Conservation (phyloP, 2,888 invertebrate genomes). For the Cantharis rufa region DNA sequence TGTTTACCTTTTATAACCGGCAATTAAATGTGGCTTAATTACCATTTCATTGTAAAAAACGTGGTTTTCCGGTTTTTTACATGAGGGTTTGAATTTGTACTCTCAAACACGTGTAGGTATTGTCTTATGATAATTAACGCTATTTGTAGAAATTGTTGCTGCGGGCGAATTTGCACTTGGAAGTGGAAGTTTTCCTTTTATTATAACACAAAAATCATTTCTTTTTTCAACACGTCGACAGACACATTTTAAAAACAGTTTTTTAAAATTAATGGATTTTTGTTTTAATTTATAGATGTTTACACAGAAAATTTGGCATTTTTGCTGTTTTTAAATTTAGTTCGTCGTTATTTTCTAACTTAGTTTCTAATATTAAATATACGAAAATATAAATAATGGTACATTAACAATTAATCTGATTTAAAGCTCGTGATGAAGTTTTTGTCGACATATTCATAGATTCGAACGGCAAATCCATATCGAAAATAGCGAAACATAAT, state of each 20-base stretch:
- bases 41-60: not conserved
- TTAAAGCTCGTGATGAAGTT: not conserved
- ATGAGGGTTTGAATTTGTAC: not conserved
- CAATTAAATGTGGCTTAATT: not conserved
- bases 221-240: not conserved
- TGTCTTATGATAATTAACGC: slow-evolving; percentile 7
- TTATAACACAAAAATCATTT: not conserved
- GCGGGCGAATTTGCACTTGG: slow-evolving; percentile 9
- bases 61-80: not conserved
- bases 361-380: not conserved
- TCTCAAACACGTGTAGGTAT: slow-evolving; percentile 1
- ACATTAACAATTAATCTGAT: not conserved
- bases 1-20: too few relatives aligned
- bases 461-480: not conserved
- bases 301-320: not conserved
- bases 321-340: not conserved
- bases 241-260: not conserved
- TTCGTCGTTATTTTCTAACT: not conserved
- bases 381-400: not conserved
- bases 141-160: slow-evolving; percentile 11
- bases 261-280: not conserved
- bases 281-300: not conserved
- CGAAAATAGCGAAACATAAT: not conserved
- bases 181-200: slow-evolving; percentile 2
- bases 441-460: not conserved